Conservation (phyloP, 2,888 invertebrate species). For the Mesochorus sp. region DNA sequence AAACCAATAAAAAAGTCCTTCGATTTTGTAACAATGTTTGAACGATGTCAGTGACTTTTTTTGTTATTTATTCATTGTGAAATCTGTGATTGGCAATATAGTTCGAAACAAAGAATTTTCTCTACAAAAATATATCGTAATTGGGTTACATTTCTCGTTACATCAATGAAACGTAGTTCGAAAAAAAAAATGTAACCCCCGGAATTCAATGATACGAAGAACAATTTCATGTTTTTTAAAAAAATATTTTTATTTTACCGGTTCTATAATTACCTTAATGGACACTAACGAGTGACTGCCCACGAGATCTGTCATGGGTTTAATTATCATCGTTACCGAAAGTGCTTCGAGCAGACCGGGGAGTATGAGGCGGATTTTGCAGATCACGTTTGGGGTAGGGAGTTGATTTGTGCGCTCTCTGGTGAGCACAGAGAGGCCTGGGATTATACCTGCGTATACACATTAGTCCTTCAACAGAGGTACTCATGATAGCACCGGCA, state of each 20-base stretch:
- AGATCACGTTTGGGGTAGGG: conserved; percentile 11
- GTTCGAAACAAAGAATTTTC: too few relatives aligned
- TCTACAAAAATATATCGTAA: not conserved
- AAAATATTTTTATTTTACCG: too few relatives aligned
- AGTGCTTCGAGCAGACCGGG: conserved; percentile 21
- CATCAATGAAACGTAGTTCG: too few relatives aligned
- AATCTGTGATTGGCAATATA: too few relatives aligned
- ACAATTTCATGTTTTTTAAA: conserved; percentile 16
- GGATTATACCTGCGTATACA: not conserved
- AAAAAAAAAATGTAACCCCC: too few relatives aligned
- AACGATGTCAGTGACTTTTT: too few relatives aligned
- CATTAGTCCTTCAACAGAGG: not conserved
- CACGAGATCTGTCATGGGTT: conserved; percentile 12
- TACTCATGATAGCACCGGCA: conserved; percentile 1
- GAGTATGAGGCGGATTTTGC: not conserved
- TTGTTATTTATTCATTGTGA: too few relatives aligned
- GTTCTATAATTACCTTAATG: conserved; percentile 51
- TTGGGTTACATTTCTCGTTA: not conserved
- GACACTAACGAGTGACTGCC: conserved; percentile 42
- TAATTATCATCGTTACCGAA: conserved; percentile 49
- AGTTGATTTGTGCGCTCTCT: conserved; percentile 3
- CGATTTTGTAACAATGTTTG: too few relatives aligned
- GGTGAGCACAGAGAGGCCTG: not conserved
- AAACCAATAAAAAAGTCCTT: too few relatives aligned
- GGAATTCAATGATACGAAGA: not conserved